Evolutionary conservation across 2,888 invertebrate species (phyloP).

Genomic region (Amblyteles armatorius): DNA sequence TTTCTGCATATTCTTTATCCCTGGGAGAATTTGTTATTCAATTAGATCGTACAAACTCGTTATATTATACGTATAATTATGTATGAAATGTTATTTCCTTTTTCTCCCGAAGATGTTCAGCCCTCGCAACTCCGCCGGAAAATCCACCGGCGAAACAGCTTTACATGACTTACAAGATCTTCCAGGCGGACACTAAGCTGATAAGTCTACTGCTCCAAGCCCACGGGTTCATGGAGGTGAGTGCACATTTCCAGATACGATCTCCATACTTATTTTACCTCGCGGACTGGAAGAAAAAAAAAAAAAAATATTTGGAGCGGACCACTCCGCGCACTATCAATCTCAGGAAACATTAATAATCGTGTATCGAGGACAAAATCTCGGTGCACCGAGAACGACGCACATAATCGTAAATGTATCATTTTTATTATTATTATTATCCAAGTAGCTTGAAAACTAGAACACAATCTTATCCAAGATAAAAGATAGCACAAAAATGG

Average conservation of each 20-base stretch:
- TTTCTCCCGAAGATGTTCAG: slow-evolving; percentile 79
- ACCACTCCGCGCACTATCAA: not conserved
- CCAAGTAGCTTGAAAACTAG: slow-evolving; percentile 7
- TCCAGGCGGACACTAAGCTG: slow-evolving; percentile 93
- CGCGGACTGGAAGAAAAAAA: not conserved
- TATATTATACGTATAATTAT: not conserved
- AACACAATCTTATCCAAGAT: slow-evolving; percentile 44
- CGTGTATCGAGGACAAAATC: slow-evolving; percentile 4
- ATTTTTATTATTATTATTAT: not conserved
- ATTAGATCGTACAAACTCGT: too few relatives aligned
- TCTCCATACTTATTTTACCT: not conserved
- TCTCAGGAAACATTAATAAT: not conserved
- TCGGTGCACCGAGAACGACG: not conserved
- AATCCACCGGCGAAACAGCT: slow-evolving; percentile 85
- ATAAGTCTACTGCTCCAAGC: slow-evolving; percentile 91
- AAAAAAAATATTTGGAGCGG: not conserved
- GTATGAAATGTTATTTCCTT: not conserved
- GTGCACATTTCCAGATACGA: slow-evolving; percentile 61
- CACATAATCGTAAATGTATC: not conserved
- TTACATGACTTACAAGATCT: slow-evolving; percentile 92
- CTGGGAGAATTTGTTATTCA: too few relatives aligned
- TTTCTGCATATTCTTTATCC: too few relatives aligned
- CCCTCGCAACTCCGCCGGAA: slow-evolving; percentile 82
- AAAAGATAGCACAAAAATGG: slow-evolving; percentile 14
- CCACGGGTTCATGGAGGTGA: slow-evolving; percentile 91